Evolutionary conservation across 2,113 vertebrate genomes (phyloP).

Genomic region (Spheniscus mendiculus): DNA sequence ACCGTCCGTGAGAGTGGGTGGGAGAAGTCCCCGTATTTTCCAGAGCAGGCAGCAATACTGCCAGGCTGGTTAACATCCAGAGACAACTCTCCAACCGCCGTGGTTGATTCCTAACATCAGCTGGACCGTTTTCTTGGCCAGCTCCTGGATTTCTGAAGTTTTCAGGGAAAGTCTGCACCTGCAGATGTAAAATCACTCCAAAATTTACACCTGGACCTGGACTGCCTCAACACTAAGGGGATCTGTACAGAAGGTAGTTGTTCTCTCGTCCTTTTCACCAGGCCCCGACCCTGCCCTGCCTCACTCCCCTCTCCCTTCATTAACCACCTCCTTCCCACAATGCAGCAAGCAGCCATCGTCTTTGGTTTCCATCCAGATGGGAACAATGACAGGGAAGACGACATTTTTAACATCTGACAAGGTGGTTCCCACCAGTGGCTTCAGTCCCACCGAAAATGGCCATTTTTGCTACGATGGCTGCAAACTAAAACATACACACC

Average conservation of each 20-base stretch:
- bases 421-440: neutral
- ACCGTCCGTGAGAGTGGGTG: fast-evolving
- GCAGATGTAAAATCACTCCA: neutral
- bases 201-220: neutral
- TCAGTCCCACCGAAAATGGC: neutral
- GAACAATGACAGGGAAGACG: neutral
- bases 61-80: neutral
- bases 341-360: neutral
- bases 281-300: neutral
- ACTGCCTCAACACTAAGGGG: neutral
- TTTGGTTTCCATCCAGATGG: neutral
- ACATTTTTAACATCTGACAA: neutral
- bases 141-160: neutral
- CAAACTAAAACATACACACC: neutral
- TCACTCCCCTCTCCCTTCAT: neutral
- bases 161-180: neutral
- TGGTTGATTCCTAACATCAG: neutral
- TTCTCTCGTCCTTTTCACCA: neutral
- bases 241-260: neutral
- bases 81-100: fast-evolving
- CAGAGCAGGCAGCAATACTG: neutral
- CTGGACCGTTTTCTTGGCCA: neutral
- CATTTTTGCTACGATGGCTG: neutral
- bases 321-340: neutral
- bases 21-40: neutral